These are phyloP conservation scores for Microchirus variegatus DNA, from an alignment of 2,797 vertebrate genomes.

Conservation along the genomic window DNA sequence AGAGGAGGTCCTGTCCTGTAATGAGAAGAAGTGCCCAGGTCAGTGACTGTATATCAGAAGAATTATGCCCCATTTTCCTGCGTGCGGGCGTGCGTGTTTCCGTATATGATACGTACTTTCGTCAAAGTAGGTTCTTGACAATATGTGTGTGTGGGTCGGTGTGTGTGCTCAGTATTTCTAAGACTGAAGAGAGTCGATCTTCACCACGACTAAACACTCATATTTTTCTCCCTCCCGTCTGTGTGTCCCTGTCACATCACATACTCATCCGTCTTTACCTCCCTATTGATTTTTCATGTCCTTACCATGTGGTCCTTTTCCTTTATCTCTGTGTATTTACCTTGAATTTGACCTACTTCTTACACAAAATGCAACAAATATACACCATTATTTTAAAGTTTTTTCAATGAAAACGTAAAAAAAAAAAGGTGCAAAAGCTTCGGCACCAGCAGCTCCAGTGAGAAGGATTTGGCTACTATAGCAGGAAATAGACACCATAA, in stretches of 20 bases:
- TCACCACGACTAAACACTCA: slow-evolving; percentile 24
- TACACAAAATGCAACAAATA: too few relatives aligned
- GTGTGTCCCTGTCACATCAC: slow-evolving; percentile 33
- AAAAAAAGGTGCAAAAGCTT: neutral
- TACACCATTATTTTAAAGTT: too few relatives aligned
- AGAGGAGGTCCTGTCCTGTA: slow-evolving; percentile 96
- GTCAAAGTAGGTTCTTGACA: neutral
- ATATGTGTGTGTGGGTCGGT: neutral
- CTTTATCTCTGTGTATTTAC: slow-evolving; percentile 1
- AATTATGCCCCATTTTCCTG: too few relatives aligned
- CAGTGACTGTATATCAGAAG: slow-evolving; percentile 56
- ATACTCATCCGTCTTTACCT: slow-evolving; percentile 34
- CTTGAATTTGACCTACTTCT: slow-evolving; percentile 18
- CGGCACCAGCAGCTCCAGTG: too few relatives aligned
- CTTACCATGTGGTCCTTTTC: slow-evolving; percentile 10
- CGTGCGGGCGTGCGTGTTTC: too few relatives aligned
- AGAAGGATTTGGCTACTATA: too few relatives aligned
- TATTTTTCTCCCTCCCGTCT: slow-evolving; percentile 33
- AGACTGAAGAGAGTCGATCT: slow-evolving; percentile 35
- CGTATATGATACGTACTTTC: neutral
- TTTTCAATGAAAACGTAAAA: neutral
- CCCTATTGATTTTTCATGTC: slow-evolving; percentile 37
- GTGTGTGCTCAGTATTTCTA: slow-evolving; percentile 26
- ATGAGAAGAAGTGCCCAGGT: slow-evolving; percentile 98
- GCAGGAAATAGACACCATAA: too few relatives aligned